A percentile compares a stretch with the other conserved stretches of the same genome.
phyloP scores from a whole-genome alignment of 1,140 invertebrate genomes.

The Spodoptera frugiperda region DNA sequence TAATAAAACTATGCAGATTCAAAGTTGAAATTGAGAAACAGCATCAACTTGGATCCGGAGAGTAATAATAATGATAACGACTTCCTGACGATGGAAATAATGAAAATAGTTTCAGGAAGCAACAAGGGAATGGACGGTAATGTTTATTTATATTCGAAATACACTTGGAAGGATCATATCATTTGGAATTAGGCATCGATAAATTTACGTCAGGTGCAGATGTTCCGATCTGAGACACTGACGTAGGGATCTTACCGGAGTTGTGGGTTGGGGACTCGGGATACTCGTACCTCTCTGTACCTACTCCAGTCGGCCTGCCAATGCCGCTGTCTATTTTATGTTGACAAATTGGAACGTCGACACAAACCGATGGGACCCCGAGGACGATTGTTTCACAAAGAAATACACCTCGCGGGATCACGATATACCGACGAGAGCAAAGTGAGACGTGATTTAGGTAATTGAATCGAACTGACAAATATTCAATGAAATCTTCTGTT shows the following conservation, averaged over 20 bases:
- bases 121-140: not conserved
- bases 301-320: not conserved
- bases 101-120: constrained; percentile 1
- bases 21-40: constrained; percentile 37
- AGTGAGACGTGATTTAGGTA: constrained; percentile 39
- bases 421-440: constrained; percentile 1
- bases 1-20: constrained; percentile 40
- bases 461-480: constrained; percentile 32
- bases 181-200: constrained; percentile 23
- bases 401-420: constrained; percentile 33
- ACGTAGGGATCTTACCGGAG: constrained; percentile 25
- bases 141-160: not conserved
- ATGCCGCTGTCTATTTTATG: constrained; percentile 21
- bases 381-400: constrained; percentile 35
- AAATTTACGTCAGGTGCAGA: constrained; percentile 29
- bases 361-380: constrained; percentile 15
- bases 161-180: not conserved
- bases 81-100: constrained; percentile 4
- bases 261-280: not conserved
- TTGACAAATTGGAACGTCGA: constrained; percentile 46
- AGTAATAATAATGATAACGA: constrained; percentile 12
- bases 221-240: constrained; percentile 12
- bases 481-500: not conserved
- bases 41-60: constrained; percentile 9
- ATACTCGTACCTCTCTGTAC: too few relatives aligned